Evolutionary conservation across 2,888 invertebrate genomes (phyloP), one percentile per base, ranked within the genome.

Genomic region (Drosophila setosimentum): DNA sequence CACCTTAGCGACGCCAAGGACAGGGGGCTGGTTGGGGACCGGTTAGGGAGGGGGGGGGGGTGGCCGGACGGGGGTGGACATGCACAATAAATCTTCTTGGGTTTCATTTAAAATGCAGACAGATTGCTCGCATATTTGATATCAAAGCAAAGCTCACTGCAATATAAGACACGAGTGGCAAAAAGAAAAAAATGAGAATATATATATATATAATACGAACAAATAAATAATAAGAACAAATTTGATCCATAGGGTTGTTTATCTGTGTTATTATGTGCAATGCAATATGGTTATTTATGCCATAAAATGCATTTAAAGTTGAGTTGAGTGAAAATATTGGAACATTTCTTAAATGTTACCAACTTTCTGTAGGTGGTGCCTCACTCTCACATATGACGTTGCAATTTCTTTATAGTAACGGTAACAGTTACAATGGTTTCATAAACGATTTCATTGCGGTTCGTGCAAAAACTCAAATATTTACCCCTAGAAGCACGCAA

Each of bases 101-200:
- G 82, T 90, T 88, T 82, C 89, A 81, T 71, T 87, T 82, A 78
- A 83, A 83, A 84, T 75, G 82, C 89, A 90, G 82, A 90, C 87
- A 88, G 90, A 87, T 90, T 87, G 87, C 89, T 77, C 65, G 90
- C 87, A 86, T 88, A 82, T 88, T 64, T 70, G 71, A 87, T 87
- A 75, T 89, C 80, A 75, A 73, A 76, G 79, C 48, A 61, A 57
- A 76, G 57, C 54, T 65, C 54, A 66, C 51, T 70, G 72, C 62
- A 74, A 65, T 37, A 37, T 62, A 42, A 55, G 40, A 73, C 58
- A 50, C 29, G 8, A 57, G 27, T 29, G 40, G 29, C 2, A 37
- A 64, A 61, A 57, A 59, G 18, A 55, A 7, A 27, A 13, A 42
- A 37, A 37, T n/a, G n/a, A n/a, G n/a, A n/a, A 16, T 10, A 40